phyloP scores from a whole-genome alignment of 2,113 vertebrate genomes.

The Leiothrix lutea region DNA sequence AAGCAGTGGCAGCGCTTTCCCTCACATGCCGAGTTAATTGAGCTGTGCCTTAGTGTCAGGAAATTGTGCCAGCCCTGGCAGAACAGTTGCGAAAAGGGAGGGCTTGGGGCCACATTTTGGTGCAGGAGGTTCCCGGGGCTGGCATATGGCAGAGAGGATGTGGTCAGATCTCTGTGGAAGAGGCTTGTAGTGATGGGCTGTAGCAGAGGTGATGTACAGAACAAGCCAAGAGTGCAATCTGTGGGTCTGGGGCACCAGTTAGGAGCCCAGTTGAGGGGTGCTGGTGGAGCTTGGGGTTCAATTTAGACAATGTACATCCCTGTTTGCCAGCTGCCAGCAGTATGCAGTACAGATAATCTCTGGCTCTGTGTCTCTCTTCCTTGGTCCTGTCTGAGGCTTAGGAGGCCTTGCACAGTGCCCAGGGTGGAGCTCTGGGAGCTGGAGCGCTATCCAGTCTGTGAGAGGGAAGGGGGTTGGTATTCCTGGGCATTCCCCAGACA shows the following conservation, averaged over 20 bases:
- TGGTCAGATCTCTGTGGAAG: background rate
- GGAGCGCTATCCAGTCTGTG: too few species aligned
- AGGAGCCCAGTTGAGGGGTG: background rate
- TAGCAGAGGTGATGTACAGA: background rate
- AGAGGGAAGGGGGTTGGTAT: too few species aligned
- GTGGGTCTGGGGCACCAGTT: background rate
- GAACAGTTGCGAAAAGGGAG: background rate
- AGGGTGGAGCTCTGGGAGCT: background rate
- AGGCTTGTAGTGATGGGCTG: background rate
- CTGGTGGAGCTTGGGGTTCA: background rate
- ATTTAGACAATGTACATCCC: background rate
- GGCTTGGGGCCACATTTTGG: background rate
- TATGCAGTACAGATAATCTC: background rate
- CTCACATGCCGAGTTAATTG: background rate
- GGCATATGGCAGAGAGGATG: background rate
- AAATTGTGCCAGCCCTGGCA: background rate
- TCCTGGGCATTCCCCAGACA: too few species aligned
- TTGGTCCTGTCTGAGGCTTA: background rate
- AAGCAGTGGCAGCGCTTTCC: background rate
- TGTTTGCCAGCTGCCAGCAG: background rate
- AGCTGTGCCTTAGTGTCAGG: background rate
- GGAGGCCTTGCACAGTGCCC: background rate
- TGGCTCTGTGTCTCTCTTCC: background rate
- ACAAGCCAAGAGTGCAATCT: background rate
- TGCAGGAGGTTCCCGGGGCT: background rate